Conservation (phyloP, 2,797 vertebrate genomes). For the Coluber constrictor region DNA sequence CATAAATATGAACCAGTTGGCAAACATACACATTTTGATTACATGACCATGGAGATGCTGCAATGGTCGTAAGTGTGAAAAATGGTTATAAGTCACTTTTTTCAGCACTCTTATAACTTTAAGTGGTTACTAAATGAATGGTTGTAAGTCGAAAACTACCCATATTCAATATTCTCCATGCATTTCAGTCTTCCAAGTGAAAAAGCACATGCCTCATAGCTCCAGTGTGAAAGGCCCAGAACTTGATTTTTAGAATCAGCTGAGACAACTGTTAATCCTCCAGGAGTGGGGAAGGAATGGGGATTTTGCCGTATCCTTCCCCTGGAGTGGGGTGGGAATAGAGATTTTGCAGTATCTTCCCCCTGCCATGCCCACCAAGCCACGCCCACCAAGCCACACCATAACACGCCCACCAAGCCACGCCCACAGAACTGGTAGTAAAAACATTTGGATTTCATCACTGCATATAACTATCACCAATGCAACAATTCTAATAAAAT, state of each 20-base stretch:
- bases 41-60: background rate
- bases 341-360: too few relatives aligned
- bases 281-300: too few relatives aligned
- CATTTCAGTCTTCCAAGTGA: background rate
- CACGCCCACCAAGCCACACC: too few relatives aligned
- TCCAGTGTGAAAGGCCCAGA: background rate
- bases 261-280: background rate
- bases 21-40: background rate
- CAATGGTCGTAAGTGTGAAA: background rate
- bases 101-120: background rate
- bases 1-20: background rate
- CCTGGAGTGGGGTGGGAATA: too few relatives aligned
- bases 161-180: background rate
- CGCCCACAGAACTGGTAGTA: too few relatives aligned
- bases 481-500: background rate
- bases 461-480: background rate
- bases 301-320: too few relatives aligned
- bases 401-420: too few relatives aligned
- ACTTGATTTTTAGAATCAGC: background rate
- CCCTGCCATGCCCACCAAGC: too few relatives aligned
- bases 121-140: background rate
- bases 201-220: background rate
- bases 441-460: too few relatives aligned
- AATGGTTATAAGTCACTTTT: background rate
- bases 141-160: background rate